Base-by-base conservation (phyloP, 2,797 vertebrate species). In the Gephyroberyx darwinii region DNA sequence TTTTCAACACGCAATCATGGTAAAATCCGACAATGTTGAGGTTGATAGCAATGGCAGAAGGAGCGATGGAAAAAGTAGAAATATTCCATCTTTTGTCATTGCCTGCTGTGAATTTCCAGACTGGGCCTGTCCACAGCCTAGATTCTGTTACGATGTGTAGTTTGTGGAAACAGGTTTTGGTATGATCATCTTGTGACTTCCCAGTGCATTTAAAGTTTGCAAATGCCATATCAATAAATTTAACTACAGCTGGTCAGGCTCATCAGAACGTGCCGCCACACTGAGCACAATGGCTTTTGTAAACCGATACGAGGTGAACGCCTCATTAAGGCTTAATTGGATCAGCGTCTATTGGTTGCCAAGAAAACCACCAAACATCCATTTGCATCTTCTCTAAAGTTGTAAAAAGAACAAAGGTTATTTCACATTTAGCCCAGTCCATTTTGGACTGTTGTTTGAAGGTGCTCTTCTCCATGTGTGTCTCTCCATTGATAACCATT, bases 241-340 rank as follows among this genome's bases (percentile, higher is more conserved):
- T 14, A 50, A 39, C 9, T 53, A 56, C 14, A 2, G 16, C 64
- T 60, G 17, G 39, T 41, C 39, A 16, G 17, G 31, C 58, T 77
- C 63, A 60, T 2, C 57, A 6, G 55, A 64, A 37, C n/a, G 31
- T 60, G 31, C 60, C 69, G 69, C 55, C 52, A 63, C 61, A 69
- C 55, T 14, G 41, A 45, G 31, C 41, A 48, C 37, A 41, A 20
- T 26, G 8, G 33, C 20, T 59, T 33, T 8, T 52, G 53, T 53
- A 26, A 8, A 47, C 19, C 16, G n/a, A 51, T 54, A 17, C 8
- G 8, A 41, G 20, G 57, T 59, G 37, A 71, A 71, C 6, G 3
- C 26, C 8, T 41, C 39, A 51, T 37, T 51, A 52, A 8, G 56
- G 8, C 19, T 57, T 64, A 33, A 67, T 51, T 56, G 17, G 16